Base-by-base conservation (phyloP, 1,140 invertebrate genomes). In the Macrosteles quadrilineatus region DNA sequence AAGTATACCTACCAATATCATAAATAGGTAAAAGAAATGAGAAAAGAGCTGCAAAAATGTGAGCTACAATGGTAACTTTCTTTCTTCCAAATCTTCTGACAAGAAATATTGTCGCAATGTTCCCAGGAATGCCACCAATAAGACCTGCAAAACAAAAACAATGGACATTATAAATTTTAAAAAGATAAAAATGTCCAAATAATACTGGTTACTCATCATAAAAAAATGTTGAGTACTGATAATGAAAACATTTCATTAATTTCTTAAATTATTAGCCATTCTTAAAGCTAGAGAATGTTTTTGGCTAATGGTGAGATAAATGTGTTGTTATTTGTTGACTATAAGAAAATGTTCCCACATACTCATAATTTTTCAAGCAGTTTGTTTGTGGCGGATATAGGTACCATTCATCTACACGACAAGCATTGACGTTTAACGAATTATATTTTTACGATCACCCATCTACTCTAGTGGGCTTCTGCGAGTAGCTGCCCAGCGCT, bases 41-140 rank as follows among this genome's bases (percentile, higher is more conserved):
- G 32, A 69, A 32, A 11, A 53, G 47, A 3, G 45, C 50, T 17
- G 64, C 64, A n/a, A 74, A 31, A 17, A 74, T 30, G 25, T 62
- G 53, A 19, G 71, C 40, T 1, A 64, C 21, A 32, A 72, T 72
- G 27, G 72, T 72, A 3, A 57, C 43, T 27, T 47, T 67, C 40
- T 59, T 70, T 19, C 71, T 55, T 19, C 73, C 73, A 66, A 70
- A 74, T 21, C 21, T 62, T n/a, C 32, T 21, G 19, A 74, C 66
- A 14, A 74, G 19, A 32, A 63, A 72, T 3, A 74, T 50, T 27
- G 59, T 68, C 19, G 31, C 14, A 23, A 74, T 25, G 31, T 69
- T 72, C 29, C 73, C 73, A 55, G 70, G 70, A 53, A 73, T 53
- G 4, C 62, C 71, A 14, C 50, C 31, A 45, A 64, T n/a, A 23